Evolutionary conservation across 2,113 vertebrate species (phyloP), one percentile per base, ranked within the genome.

Genomic region (Pollimyrus isidori): DNA sequence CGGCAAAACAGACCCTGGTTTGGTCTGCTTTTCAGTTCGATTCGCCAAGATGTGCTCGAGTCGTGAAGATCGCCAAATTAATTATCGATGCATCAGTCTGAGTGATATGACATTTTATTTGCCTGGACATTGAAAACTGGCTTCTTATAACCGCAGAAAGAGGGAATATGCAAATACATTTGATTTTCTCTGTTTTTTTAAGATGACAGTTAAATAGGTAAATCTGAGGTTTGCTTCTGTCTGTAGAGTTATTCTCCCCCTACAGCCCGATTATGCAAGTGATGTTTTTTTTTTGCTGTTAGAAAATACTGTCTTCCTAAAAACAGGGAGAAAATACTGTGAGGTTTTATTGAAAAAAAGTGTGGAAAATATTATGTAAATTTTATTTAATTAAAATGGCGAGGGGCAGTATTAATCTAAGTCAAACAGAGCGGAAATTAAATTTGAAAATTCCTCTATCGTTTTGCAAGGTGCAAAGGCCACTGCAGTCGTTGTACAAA

Each of bases 351-450:
- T 42, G 21, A n/a, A 21, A 56, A 56, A 56, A 53, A 21, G 48
- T 48, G 39, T 39, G 82, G 82, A 84, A 84, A 84, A 84, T 80
- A 80, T 19, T 80, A 80, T 80, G 73, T 80, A 80, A 80, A 80
- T 80, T 80, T 35, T 80, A 80, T 80, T 80, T 80, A 80, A 80
- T 80, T 80, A 80, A 80, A 42, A 84, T 84, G 82, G 82, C 21
- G 45, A 45, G 42, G 82, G 82, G 21, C 35, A 42, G 30, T 80
- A 80, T 80, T 80, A 80, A 84, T 48, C 39, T 84, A 84, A 84
- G 82, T 46, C 45, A 84, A 84, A 48, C 45, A 46, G 45, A 46
- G 82, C 21, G 7, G 45, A 84, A 84, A 23, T 84, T 84, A 46
- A 84, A 48, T 84, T 84, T 84, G 82, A 45, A 84, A 39, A 84